Evolutionary conservation across 2,888 invertebrate species (phyloP), one percentile per base, ranked within the genome.

Genomic region (Platycheirus albimanus): DNA sequence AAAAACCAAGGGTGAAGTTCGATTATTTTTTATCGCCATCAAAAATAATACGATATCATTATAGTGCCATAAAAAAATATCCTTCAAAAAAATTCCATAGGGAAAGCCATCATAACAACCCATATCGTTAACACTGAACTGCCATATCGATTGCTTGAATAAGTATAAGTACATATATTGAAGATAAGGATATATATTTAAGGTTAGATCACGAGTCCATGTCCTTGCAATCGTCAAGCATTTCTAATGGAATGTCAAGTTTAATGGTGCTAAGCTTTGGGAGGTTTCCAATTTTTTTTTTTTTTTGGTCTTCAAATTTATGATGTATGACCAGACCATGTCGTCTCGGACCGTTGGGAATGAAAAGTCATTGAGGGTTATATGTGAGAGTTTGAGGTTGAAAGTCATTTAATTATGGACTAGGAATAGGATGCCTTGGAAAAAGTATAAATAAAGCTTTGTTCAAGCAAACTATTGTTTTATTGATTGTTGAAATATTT

Each of bases 211-310:
- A 15, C 13, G 10, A 47, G 45, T 56, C 24, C 49, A 52, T 19
- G 58, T 47, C 61, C 47, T 51, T 76, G 78, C 77, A 67, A 54
- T 72, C 72, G 67, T 24, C 41, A 20, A 69, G 36, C 64, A 72
- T 56, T 72, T 83, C 78, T 83, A 83, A 83, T 83, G 83, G 78
- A 83, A 83, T 83, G 83, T 74, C 83, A 78, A 78, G 63, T 78
- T 61, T 83, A 83, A 83, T 83, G 81, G 81, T 83, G 72, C 63
- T 78, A 67, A 71, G 81, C 77, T 77, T 63, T 78, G 56, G 52
- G 47, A 47, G 54, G 63, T 69, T 83, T 70, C 38, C 54, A 17
- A 28, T 58, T 64, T 38, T 38, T 49, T 51, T 58, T 64, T 38
- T 38, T 49, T 51, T 54, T 47, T 3, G 5, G 20, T 58, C 15